Conservation (phyloP, 2,888 invertebrate species). For the Heliconius sara region DNA sequence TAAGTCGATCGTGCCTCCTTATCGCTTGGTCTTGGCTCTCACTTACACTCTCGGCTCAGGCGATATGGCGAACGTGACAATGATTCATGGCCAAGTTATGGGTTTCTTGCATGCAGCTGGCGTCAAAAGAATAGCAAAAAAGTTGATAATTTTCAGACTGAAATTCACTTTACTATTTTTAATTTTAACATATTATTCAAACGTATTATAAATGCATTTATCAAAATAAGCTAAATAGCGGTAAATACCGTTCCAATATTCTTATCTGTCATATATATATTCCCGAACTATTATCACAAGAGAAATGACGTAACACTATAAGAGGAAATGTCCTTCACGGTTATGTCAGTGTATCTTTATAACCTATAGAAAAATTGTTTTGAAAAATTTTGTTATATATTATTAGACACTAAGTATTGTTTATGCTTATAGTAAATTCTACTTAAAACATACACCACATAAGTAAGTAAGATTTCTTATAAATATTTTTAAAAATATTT, state of each 20-base stretch:
- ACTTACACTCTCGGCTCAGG: too few species aligned
- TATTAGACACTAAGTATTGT: conserved; percentile 1
- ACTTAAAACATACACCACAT: conserved; percentile 9
- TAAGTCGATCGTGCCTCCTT: too few species aligned
- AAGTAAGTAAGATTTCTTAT: conserved; percentile 25
- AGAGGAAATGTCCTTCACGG: conserved; percentile 48
- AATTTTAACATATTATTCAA: not conserved
- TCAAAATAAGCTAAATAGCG: not conserved
- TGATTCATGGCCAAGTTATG: too few species aligned
- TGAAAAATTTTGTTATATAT: conserved; percentile 50
- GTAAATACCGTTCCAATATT: not conserved
- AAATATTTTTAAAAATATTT: not conserved
- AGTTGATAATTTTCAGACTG: too few species aligned
- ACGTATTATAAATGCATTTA: not conserved
- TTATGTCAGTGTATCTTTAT: conserved; percentile 53
- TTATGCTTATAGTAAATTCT: not conserved
- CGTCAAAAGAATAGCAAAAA: too few species aligned
- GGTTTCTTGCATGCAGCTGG: too few species aligned
- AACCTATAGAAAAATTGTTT: conserved; percentile 59
- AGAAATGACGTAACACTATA: conserved; percentile 36
- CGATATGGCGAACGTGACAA: too few species aligned
- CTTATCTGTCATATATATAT: not conserved
- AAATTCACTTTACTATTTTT: too few species aligned
- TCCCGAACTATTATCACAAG: conserved; percentile 28
- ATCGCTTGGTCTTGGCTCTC: too few species aligned